Evolutionary conservation across 2,113 vertebrate species (phyloP).

Genomic region (Clupea harengus): DNA sequence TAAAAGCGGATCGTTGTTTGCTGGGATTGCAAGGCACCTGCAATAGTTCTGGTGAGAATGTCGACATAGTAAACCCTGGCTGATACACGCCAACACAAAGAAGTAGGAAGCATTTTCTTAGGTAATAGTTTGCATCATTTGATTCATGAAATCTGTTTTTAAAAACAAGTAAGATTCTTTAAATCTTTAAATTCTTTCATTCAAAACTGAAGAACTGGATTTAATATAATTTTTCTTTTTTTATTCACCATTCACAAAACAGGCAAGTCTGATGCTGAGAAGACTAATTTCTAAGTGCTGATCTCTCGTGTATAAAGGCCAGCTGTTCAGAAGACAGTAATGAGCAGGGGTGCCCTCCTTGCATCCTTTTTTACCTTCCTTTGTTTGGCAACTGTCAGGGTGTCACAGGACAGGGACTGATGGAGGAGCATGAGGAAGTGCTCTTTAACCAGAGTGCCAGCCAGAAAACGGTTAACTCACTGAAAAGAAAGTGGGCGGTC

Average conservation of each 20-base stretch:
- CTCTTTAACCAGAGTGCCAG: slow-evolving; percentile 58
- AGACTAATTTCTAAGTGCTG: not conserved
- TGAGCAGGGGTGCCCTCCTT: not conserved
- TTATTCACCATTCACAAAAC: not conserved
- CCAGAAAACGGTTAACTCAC: slow-evolving; percentile 73
- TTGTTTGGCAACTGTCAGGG: not conserved
- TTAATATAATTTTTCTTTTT: not conserved
- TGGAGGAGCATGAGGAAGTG: slow-evolving; percentile 63
- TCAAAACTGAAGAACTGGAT: not conserved
- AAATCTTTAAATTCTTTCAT: not conserved
- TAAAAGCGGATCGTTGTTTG: not conserved
- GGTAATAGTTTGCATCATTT: not conserved
- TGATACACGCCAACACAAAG: not conserved
- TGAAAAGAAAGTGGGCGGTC: slow-evolving; percentile 70
- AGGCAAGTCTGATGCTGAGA: not conserved
- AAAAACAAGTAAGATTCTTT: not conserved
- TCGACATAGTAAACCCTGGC: not conserved
- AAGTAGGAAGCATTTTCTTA: not conserved
- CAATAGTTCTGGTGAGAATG: not conserved
- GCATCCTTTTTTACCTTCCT: not conserved
- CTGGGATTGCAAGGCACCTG: not conserved
- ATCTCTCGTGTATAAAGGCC: not conserved
- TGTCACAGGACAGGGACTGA: not conserved
- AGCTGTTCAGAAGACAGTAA: not conserved
- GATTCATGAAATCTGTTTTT: not conserved